phyloP scores from a whole-genome alignment of 2,113 vertebrate species.

The Alaudala cheleensis region DNA sequence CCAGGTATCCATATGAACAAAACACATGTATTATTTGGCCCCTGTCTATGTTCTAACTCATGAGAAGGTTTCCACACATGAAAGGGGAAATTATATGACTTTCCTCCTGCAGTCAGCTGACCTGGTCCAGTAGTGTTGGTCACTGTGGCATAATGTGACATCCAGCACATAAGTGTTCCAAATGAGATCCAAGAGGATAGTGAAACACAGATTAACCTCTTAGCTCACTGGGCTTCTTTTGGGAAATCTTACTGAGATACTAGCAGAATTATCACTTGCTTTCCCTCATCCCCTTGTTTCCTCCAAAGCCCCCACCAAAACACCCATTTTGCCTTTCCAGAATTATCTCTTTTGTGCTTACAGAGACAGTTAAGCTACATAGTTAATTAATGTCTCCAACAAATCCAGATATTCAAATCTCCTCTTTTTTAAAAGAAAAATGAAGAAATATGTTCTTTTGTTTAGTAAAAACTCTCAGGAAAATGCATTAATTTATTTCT shows the following conservation, averaged over 20 bases:
- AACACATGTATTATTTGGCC: not conserved
- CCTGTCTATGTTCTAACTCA: not conserved
- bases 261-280: not conserved
- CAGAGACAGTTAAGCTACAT: not conserved
- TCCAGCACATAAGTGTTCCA: not conserved
- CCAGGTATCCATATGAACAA: not conserved
- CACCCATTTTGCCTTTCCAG: not conserved
- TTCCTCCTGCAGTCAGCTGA: not conserved
- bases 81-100: not conserved
- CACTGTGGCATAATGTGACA: not conserved
- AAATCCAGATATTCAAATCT: not conserved
- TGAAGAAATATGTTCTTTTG: accelerated
- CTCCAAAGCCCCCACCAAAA: not conserved
- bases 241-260: not conserved
- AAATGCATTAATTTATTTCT: not conserved
- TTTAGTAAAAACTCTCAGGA: not conserved
- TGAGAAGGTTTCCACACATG: not conserved
- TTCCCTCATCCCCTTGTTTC: not conserved
- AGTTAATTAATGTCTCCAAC: not conserved
- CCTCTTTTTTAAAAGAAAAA: not conserved
- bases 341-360: not conserved
- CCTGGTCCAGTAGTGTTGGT: not conserved
- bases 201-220: not conserved
- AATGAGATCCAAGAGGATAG: not conserved
- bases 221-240: not conserved